Percentiles rank a stretch among this genome's conserved stretches.
Conservation (phyloP, 23 tunicate genomes). For the Diplosoma virens region DNA sequence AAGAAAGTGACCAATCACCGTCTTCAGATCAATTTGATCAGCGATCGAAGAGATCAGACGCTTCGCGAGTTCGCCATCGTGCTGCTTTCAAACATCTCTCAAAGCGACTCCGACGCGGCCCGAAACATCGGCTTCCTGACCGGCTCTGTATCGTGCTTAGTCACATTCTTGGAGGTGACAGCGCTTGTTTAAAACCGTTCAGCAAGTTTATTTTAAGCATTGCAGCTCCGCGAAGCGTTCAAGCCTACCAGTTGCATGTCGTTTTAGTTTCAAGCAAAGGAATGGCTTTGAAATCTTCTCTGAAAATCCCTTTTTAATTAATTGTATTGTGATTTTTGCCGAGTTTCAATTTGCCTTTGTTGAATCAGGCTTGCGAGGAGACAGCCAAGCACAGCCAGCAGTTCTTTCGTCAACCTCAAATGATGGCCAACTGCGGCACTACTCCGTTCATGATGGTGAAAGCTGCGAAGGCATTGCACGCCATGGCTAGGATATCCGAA, state of each 20-base stretch:
- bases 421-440: conserved; percentile 57
- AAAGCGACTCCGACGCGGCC: conserved; percentile 37
- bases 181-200: no score
- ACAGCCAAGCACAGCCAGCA: conserved; percentile 39
- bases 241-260: no score
- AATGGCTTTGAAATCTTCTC: no score
- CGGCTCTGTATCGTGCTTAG: conserved; percentile 55
- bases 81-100: conserved; percentile 60
- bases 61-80: conserved; percentile 87
- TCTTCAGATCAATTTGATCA: conserved; percentile 45
- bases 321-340: no score
- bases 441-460: conserved; percentile 70
- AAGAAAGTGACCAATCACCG: no score
- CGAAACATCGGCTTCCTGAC: conserved; percentile 69
- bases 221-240: no score
- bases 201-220: background rate
- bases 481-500: conserved; percentile 57
- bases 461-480: conserved; percentile 52
- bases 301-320: no score
- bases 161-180: conserved; percentile 87
- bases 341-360: no score
- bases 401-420: conserved; percentile 51
- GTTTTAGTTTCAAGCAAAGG: no score
- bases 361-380: conserved; percentile 83
- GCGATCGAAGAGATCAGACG: conserved; percentile 75